phyloP scores from a whole-genome alignment of 2,888 invertebrate genomes.

The Drymonia ruficornis region DNA sequence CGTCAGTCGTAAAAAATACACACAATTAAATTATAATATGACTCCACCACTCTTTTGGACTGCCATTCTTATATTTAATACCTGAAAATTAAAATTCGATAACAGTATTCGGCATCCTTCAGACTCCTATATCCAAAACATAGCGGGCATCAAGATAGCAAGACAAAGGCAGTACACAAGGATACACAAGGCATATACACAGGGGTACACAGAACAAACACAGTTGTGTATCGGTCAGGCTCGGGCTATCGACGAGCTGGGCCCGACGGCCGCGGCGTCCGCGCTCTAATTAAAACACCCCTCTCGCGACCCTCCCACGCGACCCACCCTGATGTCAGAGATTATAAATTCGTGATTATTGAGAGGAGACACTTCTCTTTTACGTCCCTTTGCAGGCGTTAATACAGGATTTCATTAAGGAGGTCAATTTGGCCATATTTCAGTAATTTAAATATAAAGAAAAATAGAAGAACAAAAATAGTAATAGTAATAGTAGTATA shows the following conservation, averaged over 20 bases:
- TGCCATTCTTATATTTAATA: too few relatives aligned
- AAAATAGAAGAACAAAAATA: too few relatives aligned
- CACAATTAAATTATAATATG: too few relatives aligned
- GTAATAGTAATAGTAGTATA: too few relatives aligned
- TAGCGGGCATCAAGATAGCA: constrained; percentile 27
- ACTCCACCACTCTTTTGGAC: too few relatives aligned
- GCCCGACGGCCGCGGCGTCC: constrained; percentile 68
- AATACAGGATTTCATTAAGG: too few relatives aligned
- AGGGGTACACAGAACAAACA: constrained; percentile 41
- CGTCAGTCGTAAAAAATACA: too few relatives aligned
- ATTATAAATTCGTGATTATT: constrained; percentile 44
- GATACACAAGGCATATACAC: constrained; percentile 22
- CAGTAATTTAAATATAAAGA: too few relatives aligned
- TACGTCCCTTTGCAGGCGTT: too few relatives aligned
- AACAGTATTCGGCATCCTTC: neutral
- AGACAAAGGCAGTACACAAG: constrained; percentile 39
- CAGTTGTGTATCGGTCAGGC: constrained; percentile 45
- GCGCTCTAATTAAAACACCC: constrained; percentile 80
- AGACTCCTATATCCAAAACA: constrained; percentile 16
- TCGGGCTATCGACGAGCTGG: constrained; percentile 42
- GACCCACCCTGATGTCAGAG: constrained; percentile 48
- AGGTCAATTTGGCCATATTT: too few relatives aligned
- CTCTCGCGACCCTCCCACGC: constrained; percentile 44
- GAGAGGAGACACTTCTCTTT: constrained; percentile 12
- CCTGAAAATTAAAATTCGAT: neutral